Base-by-base conservation (phyloP, 2,888 invertebrate species). In the Agrochola circellaris region DNA sequence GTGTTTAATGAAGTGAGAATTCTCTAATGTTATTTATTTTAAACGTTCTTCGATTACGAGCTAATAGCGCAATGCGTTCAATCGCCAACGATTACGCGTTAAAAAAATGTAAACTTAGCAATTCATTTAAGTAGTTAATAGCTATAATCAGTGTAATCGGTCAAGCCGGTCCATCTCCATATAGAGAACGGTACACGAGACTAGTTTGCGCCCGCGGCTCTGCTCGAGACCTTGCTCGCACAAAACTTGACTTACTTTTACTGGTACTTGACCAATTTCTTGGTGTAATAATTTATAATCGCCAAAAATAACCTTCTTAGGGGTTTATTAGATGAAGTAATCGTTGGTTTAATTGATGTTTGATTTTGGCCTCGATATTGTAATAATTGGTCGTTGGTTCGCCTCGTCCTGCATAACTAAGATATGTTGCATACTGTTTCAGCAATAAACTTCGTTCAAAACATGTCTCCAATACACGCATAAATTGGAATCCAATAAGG, bases 41-140 rank as follows among this genome's bases (percentile, higher is more conserved):
- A 80, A 83, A 67, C 26, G 71, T 45, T 67, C 60, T 51, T 26
- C 73, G 38, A 70, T 83, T 77, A 81, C 70, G 45, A 60, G 73
- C 78, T 87, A 87, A 90, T 87, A 78, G 79, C 73, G 87, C 90
- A 88, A 92, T 91, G 91, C 88, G 82, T 82, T 80, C 88, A 89
- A 90, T 92, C 88, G 89, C 89, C 79, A 82, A 82, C 88, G 87
- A 93, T 92, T 91, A 90, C 84, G 83, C 76, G 86, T 88, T 90
- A 88, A 91, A 91, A 90, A 91, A 92, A 91, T 88, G 86, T 85
- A 85, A 91, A 88, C 87, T 91, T 87, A 86, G 90, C 90, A 87
- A 91, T 93, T 89, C 88, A 86, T 89, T 91, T 89, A 92, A 91
- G 91, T 89, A 91, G 90, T 90, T 93, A 92, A 92, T 91, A 89